These are phyloP conservation scores for Eriosoma lanigerum DNA, from an alignment of 1,140 invertebrate genomes.

Conservation along the genomic window DNA sequence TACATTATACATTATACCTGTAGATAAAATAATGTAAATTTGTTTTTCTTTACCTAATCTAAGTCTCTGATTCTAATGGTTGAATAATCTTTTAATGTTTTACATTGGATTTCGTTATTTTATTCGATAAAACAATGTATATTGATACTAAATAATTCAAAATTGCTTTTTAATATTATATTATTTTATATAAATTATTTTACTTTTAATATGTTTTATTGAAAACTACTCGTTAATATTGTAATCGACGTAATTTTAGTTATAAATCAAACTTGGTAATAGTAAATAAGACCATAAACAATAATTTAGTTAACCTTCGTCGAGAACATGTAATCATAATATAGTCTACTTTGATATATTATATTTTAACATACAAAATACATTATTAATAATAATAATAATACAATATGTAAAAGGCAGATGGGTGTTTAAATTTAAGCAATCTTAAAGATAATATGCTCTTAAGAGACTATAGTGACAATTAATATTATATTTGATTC, in stretches of 20 bases:
- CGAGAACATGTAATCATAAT: too few species aligned
- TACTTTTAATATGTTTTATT: background rate
- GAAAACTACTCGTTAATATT: background rate
- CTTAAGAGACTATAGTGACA: too few species aligned
- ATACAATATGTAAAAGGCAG: too few species aligned
- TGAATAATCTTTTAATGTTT: background rate
- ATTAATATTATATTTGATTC: too few species aligned
- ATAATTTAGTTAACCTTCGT: background rate
- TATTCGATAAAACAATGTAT: background rate
- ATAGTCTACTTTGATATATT: too few species aligned
- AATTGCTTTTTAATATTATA: background rate
- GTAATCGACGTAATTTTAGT: background rate
- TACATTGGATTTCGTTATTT: conserved; percentile 17
- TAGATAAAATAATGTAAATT: background rate
- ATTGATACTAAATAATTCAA: background rate
- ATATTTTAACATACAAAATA: too few species aligned
- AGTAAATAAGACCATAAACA: background rate
- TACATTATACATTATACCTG: too few species aligned
- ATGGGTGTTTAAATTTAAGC: too few species aligned
- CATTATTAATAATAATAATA: too few species aligned
- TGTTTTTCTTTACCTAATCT: background rate
- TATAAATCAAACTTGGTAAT: background rate
- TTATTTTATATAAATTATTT: too few species aligned
- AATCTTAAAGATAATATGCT: too few species aligned
- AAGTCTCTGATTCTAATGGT: background rate